Evolutionary conservation across 2,797 vertebrate species (phyloP), one percentile per base, ranked within the genome.

Genomic region (Catamblyrhynchus diadema): DNA sequence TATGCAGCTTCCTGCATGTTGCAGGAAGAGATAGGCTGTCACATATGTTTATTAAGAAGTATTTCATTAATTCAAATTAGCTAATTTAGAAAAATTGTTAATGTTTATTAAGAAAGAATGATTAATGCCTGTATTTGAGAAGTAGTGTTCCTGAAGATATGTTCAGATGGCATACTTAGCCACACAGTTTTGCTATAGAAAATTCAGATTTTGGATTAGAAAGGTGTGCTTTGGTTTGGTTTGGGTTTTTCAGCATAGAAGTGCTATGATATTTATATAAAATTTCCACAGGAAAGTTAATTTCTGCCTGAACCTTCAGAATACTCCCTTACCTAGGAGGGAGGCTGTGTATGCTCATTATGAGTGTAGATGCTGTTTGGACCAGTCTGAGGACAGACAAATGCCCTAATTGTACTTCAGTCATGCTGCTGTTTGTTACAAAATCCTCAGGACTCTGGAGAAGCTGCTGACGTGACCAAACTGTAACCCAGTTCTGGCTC

Each of bases 401-500:
- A 69, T 79, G 59, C 59, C 70, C 74, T 61, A 75, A 79, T 61
- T 81, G 74, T 81, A 37, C 41, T 84, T 86, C 21, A 59, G 50
- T 69, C 4, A 0, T 81, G 66, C 66, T 81, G 42, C 62, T 91
- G 30, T 78, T 91, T 25, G 51, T 72, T 75, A 75, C 50, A 64
- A 92, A 95, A 87, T 61, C 88, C 69, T 67, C 77, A 51, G 69
- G 86, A 67, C 44, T 82, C 80, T 25, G 45, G 33, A 86, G 72
- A 70, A 94, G 65, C 77, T 92, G 88, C 77, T 88, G 81, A 86
- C 25, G 14, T 23, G 44, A 62, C 77, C 3, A 0, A 45, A 18
- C 41, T 66, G 57, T 92, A 90, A 74, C 72, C 65, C 61, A 90
- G 41, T 88, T 88, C 86, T 86, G 72, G 48, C 88, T 81, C 83